Evolutionary conservation across 2,888 invertebrate species (phyloP).

Genomic region (Agrilus mali): DNA sequence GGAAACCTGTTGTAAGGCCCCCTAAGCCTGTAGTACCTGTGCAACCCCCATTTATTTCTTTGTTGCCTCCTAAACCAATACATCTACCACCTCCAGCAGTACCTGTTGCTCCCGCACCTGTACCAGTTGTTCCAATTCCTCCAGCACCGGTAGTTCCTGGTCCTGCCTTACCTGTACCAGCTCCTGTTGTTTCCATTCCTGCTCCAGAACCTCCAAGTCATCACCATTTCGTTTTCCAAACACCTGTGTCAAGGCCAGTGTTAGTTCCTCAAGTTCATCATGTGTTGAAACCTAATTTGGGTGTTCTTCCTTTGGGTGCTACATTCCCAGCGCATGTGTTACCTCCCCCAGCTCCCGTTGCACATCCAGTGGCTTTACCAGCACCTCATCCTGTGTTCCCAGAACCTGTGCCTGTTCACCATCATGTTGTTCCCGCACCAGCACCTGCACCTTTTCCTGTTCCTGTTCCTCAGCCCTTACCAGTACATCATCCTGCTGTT

Average conservation of each 20-base stretch:
- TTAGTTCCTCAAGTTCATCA: slow-evolving; percentile 17
- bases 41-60: slow-evolving; percentile 5
- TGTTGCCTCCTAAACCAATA: slow-evolving; percentile 1
- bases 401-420: neutral
- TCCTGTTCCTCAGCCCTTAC: slow-evolving; percentile 5
- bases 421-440: slow-evolving; percentile 2
- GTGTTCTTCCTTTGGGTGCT: slow-evolving; percentile 23
- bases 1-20: slow-evolving; percentile 9
- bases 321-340: slow-evolving; percentile 20
- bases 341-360: slow-evolving; percentile 9
- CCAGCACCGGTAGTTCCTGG: slow-evolving; percentile 3
- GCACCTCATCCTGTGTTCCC: slow-evolving; percentile 2
- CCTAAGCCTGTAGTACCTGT: slow-evolving; percentile 5
- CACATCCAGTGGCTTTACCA: neutral
- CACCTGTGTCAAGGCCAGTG: slow-evolving; percentile 7
- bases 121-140: slow-evolving; percentile 3
- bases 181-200: neutral
- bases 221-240: slow-evolving; percentile 8
- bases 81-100: slow-evolving; percentile 1
- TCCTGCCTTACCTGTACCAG: slow-evolving; percentile 3
- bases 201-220: slow-evolving; percentile 1
- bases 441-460: slow-evolving; percentile 1
- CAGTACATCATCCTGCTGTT: slow-evolving; percentile 1
- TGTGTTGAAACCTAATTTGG: slow-evolving; percentile 23
- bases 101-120: neutral